Evolutionary conservation across 2,113 vertebrate genomes (phyloP), one percentile per base, ranked within the genome.

Genomic region (Meleagris gallopavo): DNA sequence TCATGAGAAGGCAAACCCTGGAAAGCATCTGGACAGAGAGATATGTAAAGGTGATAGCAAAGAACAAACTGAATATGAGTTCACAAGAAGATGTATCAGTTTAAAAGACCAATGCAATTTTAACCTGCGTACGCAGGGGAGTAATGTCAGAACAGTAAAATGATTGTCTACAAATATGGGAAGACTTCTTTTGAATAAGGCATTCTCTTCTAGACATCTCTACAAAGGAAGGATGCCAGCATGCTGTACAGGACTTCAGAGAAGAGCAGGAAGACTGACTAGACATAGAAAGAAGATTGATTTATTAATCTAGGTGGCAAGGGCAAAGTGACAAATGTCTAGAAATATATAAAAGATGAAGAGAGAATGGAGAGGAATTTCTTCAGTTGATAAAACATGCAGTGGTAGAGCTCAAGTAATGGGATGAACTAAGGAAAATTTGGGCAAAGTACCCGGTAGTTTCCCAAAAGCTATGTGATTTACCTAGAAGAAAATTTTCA

Each of bases 11-110:
- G 83, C 69, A 77, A 93, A 95, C 95, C 76, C 83, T 94, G 91
- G 82, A 94, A 94, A 93, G 85, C 79, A 88, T 91, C 76, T 91
- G 76, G 16, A 15, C 3, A 12, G 82, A 78, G 88, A 91, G 86
- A 58, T 94, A 88, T 32, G 65, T 72, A 54, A 0, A 5, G 50
- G 45, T 73, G 86, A 93, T 83, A 93, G 76, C 4, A 6, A 93
- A 79, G 73, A 86, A 83, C 57, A 88, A 91, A 95, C 9, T 70
- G 73, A 88, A 88, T 83, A 61, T 1, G 10, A 62, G 40, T 58
- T 92, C 83, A 81, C 66, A 72, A 86, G 40, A 21, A 94, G 40
- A 94, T 73, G 19, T 13, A 90, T 90, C 11, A 48, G 61, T 90
- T 88, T 83, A 93, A 93, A 95, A 95, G 61, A 83, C n/a, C 0